A percentile compares a stretch with the other conserved stretches of the same genome.
These are phyloP conservation scores for Loripinus fragilis DNA, from an alignment of 2,888 invertebrate species.

Conservation along the genomic window DNA sequence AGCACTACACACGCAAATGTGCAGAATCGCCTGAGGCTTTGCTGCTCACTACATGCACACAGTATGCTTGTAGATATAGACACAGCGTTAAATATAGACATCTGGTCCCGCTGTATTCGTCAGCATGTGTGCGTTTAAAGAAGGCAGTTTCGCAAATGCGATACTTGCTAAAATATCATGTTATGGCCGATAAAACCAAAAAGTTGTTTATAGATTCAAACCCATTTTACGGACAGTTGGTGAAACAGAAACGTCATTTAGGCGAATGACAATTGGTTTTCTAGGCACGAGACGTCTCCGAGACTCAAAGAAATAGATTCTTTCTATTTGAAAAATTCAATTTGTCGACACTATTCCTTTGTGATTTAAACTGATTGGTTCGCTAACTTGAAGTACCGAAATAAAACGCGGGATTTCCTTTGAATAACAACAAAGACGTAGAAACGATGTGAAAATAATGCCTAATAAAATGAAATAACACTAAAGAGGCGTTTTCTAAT, in stretches of 20 bases:
- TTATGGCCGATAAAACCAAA: too few species aligned
- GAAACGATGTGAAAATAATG: constrained; percentile 12
- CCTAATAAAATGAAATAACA: constrained; percentile 17
- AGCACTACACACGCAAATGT: too few species aligned
- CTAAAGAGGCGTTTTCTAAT: constrained; percentile 3
- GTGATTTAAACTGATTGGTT: constrained; percentile 21
- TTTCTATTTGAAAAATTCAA: constrained; percentile 21
- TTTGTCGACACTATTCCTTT: constrained; percentile 18
- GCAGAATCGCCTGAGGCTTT: too few species aligned
- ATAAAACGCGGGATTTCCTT: constrained; percentile 12
- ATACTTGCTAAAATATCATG: too few species aligned
- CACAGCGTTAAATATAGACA: too few species aligned
- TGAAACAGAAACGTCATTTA: constrained; percentile 5
- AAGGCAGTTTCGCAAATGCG: too few species aligned
- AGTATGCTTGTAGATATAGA: too few species aligned
- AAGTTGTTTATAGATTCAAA: not conserved
- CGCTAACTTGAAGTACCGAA: constrained; percentile 9
- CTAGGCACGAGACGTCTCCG: constrained; percentile 11
- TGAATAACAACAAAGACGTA: constrained; percentile 10
- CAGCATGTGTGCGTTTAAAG: too few species aligned
- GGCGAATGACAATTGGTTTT: constrained; percentile 7
- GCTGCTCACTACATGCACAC: too few species aligned
- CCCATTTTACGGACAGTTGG: not conserved
- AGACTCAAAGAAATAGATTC: constrained; percentile 15
- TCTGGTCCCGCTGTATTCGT: too few species aligned